Base-by-base conservation (phyloP, 2,113 vertebrate species). In the Actenoides hombroni region DNA sequence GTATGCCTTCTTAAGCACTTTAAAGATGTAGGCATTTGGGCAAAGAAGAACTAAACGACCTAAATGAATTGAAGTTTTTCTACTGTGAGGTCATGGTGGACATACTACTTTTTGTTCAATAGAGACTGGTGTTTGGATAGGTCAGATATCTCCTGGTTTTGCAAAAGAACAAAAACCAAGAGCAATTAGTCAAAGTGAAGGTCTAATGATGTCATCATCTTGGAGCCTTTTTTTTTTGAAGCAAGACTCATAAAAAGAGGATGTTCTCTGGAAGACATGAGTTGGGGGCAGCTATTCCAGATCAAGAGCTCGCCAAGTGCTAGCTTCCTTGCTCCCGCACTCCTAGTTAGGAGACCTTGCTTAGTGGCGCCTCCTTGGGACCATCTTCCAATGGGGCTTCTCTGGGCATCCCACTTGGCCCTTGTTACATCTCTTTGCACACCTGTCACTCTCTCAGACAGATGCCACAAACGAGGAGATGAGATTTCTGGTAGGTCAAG, bases 281-380 rank as follows among this genome's bases (percentile, higher is more conserved):
- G 23, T 6, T 61, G 25, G 13, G 44, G 18, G 31, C 5, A 90
- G 20, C 59, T 79, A 35, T 20, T 88, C 44, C 61, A 49, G 60
- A 70, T 20, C 11, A n/a, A 88, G 28, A 86, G 24, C 26, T 59
- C 40, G 26, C 42, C 0, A 0, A 13, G 20, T 14, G 25, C 53
- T 26, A 33, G 16, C 28, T 40, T 70, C 42, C n/a, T 82, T 16
- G 0, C n/a, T 19, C 37, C 28, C 23, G 26, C 0, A 0, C n/a
- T 57, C 59, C 35, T 53, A 5, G 29, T 25, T 35, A 26, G 1
- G 31, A 85, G n/a, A 77, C 15, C 17, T 64, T 68, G 17, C 68
- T 37, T 67, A 59, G 59, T 4, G 24, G 37, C 63, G 68, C 7
- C 14, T 93, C 26, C 59, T 51, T 13, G 68, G 40, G 60, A 54